Base-by-base conservation (phyloP, 2,888 invertebrate genomes). In the Philonicus albiceps region DNA sequence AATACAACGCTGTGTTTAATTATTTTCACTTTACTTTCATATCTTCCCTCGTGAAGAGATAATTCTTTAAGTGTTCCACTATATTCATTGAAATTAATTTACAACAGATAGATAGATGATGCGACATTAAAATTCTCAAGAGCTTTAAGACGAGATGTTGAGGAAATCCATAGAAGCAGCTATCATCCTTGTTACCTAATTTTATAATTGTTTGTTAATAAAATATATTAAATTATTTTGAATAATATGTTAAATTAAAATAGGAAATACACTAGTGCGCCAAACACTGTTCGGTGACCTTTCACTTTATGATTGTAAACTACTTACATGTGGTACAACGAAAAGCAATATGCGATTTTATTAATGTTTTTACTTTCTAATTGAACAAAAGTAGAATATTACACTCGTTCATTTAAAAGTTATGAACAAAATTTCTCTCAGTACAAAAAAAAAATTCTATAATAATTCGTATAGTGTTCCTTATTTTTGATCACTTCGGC, bases 121-220 rank as follows among this genome's bases (percentile, higher is more conserved):
- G 94, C 53, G 95, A 93, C 37, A 95, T 93, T 40, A 98, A 91
- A 84, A 97, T 93, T 89, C 97, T 93, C 49, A 97, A 91, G 4
- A 98, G 92, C 90, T 96, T 96, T 22, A 98, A 90, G 8, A 96
- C 96, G 83, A 94, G 93, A 85, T 95, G 91, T 87, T 96, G 92
- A 3, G 97, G 96, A 88, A 94, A 93, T 5, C 95, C 95, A 90
- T 96, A 84, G 93, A 93, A 90, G 19, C 37, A n/a, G 13, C 31
- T 34, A 27, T 84, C 76, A 8, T 30, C 53, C 16, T 84, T 75
- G 8, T 19, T 22, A n/a, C 72, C 86, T 86, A 43, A 5, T 53
- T 27, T 37, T 43, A 22, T 93, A 92, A 22, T 22, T 22, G 19
- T 30, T 88, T 88, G 87, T 87, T 89, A 87, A 31, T 86, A 87